Percentiles rank a stretch among this genome's conserved stretches.
phyloP scores from a whole-genome alignment of 2,797 vertebrate genomes.

The Gobionotothen gibberifrons region DNA sequence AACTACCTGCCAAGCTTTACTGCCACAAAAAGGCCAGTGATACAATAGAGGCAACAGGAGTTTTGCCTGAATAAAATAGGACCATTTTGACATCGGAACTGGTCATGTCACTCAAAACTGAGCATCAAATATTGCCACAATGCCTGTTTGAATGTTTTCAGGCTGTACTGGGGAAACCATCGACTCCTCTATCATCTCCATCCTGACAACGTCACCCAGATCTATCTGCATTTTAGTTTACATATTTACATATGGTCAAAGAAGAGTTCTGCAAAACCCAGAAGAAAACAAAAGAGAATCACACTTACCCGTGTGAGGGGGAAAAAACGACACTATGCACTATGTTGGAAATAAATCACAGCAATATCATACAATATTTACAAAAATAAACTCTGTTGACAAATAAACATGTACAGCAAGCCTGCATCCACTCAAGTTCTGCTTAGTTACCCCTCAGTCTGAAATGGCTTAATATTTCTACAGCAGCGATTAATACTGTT shows the following conservation, averaged over 20 bases:
- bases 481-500: conserved; percentile 45
- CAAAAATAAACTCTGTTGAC: conserved; percentile 52
- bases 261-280: conserved; percentile 9
- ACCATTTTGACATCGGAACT: conserved; percentile 34
- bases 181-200: not conserved
- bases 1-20: conserved; percentile 15
- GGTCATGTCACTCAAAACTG: conserved; percentile 14
- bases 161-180: conserved; percentile 9
- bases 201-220: conserved; percentile 20
- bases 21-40: not conserved
- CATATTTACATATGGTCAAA: conserved; percentile 45
- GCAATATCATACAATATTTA: conserved; percentile 70
- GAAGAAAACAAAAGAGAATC: conserved; percentile 12
- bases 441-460: conserved; percentile 25
- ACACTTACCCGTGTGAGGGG: conserved; percentile 70
- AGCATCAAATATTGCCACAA: conserved; percentile 23
- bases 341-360: conserved; percentile 56
- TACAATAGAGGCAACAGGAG: not conserved
- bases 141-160: conserved; percentile 14
- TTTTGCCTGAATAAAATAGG: not conserved
- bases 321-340: conserved; percentile 15
- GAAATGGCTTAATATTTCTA: conserved; percentile 41
- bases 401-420: conserved; percentile 41
- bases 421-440: conserved; percentile 6
- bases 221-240: conserved; percentile 30